A percentile compares a stretch with the other conserved stretches of the same genome.
Conservation (phyloP, 2,113 vertebrate genomes). For the Saccopteryx bilineata region DNA sequence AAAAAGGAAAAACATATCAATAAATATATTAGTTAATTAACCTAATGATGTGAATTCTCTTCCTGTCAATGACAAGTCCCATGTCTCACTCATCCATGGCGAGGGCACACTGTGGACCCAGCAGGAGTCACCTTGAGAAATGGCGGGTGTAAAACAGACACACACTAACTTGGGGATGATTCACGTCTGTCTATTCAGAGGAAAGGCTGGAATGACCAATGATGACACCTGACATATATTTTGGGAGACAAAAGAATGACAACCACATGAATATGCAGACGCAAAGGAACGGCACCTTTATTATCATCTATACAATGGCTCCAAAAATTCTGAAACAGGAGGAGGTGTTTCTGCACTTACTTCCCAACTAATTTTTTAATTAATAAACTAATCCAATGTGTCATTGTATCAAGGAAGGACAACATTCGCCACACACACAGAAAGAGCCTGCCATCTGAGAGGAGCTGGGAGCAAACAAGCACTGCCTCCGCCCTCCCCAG, state of each 20-base stretch:
- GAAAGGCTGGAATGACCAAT: not conserved
- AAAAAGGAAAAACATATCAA: no score
- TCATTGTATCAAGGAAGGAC: not conserved
- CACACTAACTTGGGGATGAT: not conserved
- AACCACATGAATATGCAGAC: not conserved
- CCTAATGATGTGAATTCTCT: not conserved
- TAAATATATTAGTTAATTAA: no score
- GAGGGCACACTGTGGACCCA: not conserved
- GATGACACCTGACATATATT: not conserved
- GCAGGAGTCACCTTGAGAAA: not conserved
- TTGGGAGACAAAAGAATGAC: conserved; percentile 29
- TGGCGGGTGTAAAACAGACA: rapidly evolving
- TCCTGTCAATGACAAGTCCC: not conserved
- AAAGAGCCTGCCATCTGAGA: not conserved
- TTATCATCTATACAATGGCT: not conserved
- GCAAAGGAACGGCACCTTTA: conserved; percentile 32
- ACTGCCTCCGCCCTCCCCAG: not conserved
- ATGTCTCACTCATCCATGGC: not conserved
- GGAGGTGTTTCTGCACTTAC: not conserved
- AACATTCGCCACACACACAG: not conserved
- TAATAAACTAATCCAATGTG: conserved; percentile 13
- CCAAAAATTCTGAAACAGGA: conserved; percentile 49
- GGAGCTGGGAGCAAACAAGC: not conserved
- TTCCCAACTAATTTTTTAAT: conserved; percentile 14
- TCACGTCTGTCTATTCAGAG: rapidly evolving